Conservation (phyloP, 2,888 invertebrate species). For the Ypsolopha scabrella region DNA sequence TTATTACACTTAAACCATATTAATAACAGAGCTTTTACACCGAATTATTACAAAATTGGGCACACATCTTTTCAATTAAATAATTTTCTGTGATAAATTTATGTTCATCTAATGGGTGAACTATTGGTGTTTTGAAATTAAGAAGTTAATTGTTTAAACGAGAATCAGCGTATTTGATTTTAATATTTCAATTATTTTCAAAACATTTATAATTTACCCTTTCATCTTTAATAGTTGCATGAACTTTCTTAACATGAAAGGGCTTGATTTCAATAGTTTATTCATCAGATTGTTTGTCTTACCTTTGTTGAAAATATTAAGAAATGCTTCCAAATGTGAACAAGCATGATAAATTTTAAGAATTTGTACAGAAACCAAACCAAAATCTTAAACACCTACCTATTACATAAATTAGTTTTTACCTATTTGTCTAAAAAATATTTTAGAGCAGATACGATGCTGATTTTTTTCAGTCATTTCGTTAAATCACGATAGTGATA, state of each 20-base stretch:
- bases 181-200: constrained; percentile 27
- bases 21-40: not conserved
- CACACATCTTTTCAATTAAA: not conserved
- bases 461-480: too few species aligned
- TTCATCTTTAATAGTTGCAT: constrained; percentile 64
- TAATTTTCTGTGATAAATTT: not conserved
- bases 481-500: too few species aligned
- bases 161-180: constrained; percentile 12
- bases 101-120: constrained; percentile 53
- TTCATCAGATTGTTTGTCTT: constrained; percentile 74
- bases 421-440: too few species aligned
- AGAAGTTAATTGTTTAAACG: too few species aligned
- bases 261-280: constrained; percentile 74
- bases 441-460: too few species aligned
- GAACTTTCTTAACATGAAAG: constrained; percentile 49
- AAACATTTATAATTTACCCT: constrained; percentile 69
- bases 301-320: too few species aligned
- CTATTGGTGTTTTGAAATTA: constrained; percentile 67
- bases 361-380: too few species aligned
- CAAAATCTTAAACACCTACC: too few species aligned
- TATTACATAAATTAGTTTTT: too few species aligned
- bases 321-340: too few species aligned
- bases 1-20: not conserved
- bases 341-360: too few species aligned
- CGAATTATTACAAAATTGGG: not conserved